phyloP scores from a whole-genome alignment of 2,888 invertebrate species.

The Ormyrus pomaceus region DNA sequence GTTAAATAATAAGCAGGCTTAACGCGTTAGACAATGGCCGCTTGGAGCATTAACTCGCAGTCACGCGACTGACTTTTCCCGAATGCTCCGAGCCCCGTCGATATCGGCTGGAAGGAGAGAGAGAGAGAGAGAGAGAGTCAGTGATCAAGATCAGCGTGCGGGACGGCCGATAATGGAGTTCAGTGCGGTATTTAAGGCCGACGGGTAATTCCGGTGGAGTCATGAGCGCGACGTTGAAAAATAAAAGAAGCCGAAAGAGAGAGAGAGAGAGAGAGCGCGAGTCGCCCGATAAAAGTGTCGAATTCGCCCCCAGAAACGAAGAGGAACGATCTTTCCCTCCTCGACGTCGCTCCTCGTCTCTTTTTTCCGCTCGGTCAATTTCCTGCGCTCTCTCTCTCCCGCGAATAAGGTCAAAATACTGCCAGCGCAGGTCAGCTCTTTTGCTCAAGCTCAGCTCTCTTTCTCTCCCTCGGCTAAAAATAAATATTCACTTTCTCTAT shows the following conservation, averaged over 20 bases:
- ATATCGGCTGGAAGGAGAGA: no score
- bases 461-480: no score
- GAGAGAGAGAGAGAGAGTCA: no score
- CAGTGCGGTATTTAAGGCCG: neutral
- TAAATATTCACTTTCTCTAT: no score
- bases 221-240: conserved; percentile 13
- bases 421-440: no score
- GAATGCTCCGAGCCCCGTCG: no score
- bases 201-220: conserved; percentile 12
- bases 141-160: conserved; percentile 12
- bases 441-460: no score
- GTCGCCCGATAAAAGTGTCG: conserved; percentile 41
- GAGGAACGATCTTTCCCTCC: conserved; percentile 22
- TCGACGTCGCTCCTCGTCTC: neutral
- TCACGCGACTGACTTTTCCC: no score
- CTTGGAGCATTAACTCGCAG: no score
- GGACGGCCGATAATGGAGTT: conserved; percentile 21
- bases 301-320: conserved; percentile 28
- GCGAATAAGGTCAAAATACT: conserved; percentile 15
- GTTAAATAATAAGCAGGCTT: no score
- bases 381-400: neutral
- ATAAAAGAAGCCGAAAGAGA: neutral
- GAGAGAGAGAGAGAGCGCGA: no score
- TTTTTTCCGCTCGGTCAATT: neutral
- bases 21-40: no score